Percentiles rank a stretch among this genome's conserved stretches.
These are phyloP conservation scores for Flexamia atlantica DNA, from an alignment of 2,888 invertebrate genomes.

Conservation along the genomic window DNA sequence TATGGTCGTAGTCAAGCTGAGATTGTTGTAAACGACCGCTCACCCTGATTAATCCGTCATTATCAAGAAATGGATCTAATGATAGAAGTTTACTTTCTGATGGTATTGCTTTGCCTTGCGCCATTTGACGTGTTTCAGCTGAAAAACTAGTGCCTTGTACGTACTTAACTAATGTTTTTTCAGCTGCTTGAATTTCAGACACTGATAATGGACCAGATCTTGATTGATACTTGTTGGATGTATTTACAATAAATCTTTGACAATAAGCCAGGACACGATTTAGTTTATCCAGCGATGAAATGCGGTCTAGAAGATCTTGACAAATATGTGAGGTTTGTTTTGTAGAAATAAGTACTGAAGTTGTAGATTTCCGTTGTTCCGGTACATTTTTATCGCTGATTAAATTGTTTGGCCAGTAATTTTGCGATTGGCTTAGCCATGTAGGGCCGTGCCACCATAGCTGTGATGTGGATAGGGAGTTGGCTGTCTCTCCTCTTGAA, in stretches of 20 bases:
- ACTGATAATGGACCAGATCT: slow-evolving; percentile 32
- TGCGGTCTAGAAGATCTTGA: background rate
- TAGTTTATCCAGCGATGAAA: background rate
- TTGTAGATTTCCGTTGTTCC: background rate
- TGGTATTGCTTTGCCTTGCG: background rate
- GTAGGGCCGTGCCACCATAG: slow-evolving; percentile 28
- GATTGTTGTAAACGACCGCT: slow-evolving; percentile 36
- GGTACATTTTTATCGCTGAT: background rate
- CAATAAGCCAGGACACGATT: slow-evolving; percentile 1
- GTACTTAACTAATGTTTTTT: background rate
- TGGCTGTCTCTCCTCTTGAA: background rate
- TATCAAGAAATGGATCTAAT: slow-evolving; percentile 50
- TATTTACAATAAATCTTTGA: background rate
- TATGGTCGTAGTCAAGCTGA: slow-evolving; percentile 8
- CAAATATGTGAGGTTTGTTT: background rate
- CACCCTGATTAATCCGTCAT: slow-evolving; percentile 35
- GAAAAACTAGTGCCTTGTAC: slow-evolving; percentile 18
- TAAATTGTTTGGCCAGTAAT: slow-evolving; percentile 1
- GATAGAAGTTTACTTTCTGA: slow-evolving; percentile 37
- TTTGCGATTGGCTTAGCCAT: background rate
- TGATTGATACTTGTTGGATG: background rate
- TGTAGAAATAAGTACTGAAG: background rate
- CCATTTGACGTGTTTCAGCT: background rate
- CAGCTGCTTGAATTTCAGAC: background rate
- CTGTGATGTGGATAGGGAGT: background rate